Conservation (phyloP, 2,888 invertebrate species). For the Polydrusus cervinus region DNA sequence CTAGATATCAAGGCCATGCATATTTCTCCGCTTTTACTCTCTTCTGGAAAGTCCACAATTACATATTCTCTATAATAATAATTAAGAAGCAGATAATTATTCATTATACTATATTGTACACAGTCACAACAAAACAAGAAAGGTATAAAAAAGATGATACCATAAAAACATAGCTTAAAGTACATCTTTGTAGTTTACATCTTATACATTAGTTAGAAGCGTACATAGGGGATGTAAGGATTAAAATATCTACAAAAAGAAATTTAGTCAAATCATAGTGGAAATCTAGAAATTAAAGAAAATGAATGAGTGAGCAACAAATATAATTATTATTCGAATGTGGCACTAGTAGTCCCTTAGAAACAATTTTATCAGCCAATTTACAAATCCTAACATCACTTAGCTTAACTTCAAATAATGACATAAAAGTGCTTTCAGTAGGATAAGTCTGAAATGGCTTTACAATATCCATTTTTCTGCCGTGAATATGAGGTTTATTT, state of each 20-base stretch:
- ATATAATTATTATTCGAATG: neutral
- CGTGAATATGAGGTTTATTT: neutral
- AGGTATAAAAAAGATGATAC: neutral
- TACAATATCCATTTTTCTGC: neutral
- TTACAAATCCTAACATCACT: neutral
- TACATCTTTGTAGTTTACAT: neutral
- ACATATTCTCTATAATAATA: neutral
- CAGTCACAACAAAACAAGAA: neutral
- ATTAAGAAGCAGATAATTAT: neutral
- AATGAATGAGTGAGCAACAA: neutral
- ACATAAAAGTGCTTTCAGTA: slow-evolving; percentile 3
- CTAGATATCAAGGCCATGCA: neutral
- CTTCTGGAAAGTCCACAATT: neutral
- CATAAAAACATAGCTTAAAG: neutral
- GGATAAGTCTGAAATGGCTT: neutral
- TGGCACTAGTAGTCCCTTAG: neutral
- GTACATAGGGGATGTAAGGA: neutral
- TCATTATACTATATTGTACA: neutral
- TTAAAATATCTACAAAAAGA: neutral
- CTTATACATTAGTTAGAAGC: neutral
- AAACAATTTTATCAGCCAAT: neutral
- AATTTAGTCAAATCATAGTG: neutral
- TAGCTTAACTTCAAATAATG: neutral
- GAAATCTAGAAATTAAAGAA: neutral
- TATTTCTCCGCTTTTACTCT: neutral